Percentiles rank a stretch among this genome's conserved stretches.
Evolutionary conservation across 2,888 invertebrate genomes (phyloP).

Genomic region (Periphyllus acericola): DNA sequence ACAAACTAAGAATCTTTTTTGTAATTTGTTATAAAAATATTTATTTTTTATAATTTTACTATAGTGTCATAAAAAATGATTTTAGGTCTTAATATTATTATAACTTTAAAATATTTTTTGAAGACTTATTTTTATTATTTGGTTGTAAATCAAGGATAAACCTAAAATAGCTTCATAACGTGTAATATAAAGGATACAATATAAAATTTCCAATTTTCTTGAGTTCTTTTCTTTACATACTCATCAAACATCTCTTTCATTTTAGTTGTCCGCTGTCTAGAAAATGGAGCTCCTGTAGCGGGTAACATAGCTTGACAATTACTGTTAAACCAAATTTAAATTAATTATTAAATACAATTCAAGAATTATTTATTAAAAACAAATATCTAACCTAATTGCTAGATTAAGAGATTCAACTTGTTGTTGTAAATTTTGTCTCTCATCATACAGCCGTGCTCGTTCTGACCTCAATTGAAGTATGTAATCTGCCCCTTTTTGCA

Average conservation of each 20-base stretch:
- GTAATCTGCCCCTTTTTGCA: slow-evolving; percentile 96
- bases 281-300: slow-evolving; percentile 94
- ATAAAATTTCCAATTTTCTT: slow-evolving; percentile 98
- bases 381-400: slow-evolving; percentile 80
- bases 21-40: no score
- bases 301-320: slow-evolving; percentile 94
- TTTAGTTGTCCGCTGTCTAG: slow-evolving; percentile 86
- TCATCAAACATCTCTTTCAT: slow-evolving; percentile 94
- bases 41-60: no score
- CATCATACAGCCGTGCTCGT: slow-evolving; percentile 85
- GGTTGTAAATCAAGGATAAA: not conserved
- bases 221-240: slow-evolving; percentile 86
- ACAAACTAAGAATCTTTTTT: no score
- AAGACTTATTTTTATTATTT: not conserved
- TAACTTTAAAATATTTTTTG: no score
- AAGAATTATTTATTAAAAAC: not conserved
- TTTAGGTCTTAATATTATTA: no score
- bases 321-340: slow-evolving; percentile 69
- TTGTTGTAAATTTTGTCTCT: slow-evolving; percentile 86
- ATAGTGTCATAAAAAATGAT: no score
- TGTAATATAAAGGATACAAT: slow-evolving; percentile 80
- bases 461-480: slow-evolving; percentile 89
- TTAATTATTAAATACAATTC: slow-evolving; percentile 32
- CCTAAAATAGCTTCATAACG: slow-evolving; percentile 52
- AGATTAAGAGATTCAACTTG: slow-evolving; percentile 92